Evolutionary conservation across 1,140 invertebrate species (phyloP).

Genomic region (Pogonus chalceus): DNA sequence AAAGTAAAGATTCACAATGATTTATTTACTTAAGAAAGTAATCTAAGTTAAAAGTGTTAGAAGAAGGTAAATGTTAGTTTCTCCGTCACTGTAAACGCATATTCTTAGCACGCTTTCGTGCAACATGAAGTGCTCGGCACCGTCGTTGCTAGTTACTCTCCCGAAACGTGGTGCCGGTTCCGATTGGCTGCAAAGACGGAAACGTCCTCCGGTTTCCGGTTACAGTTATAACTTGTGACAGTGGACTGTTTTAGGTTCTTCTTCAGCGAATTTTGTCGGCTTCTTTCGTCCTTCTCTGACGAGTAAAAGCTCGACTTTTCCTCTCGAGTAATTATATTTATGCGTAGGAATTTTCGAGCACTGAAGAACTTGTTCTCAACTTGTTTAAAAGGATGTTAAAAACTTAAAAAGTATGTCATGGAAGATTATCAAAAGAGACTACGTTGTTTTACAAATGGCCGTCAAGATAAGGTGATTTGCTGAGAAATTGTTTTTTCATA

Average conservation of each 20-base stretch:
- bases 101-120: background rate
- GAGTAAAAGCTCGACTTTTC: too few relatives aligned
- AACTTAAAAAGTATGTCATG: background rate
- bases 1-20: background rate
- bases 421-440: background rate
- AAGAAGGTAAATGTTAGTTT: background rate
- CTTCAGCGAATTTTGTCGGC: background rate
- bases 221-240: slow-evolving; percentile 6
- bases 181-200: slow-evolving; percentile 1
- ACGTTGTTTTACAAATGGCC: background rate
- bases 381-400: background rate
- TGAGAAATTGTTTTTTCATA: too few relatives aligned
- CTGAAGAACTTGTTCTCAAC: background rate
- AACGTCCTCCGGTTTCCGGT: background rate
- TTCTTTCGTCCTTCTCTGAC: background rate
- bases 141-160: background rate
- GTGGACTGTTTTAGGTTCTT: background rate
- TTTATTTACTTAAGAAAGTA: background rate
- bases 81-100: background rate
- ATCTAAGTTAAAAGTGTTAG: background rate
- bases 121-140: background rate
- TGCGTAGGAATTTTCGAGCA: background rate
- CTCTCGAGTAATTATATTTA: background rate
- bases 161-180: background rate
- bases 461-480: too few relatives aligned